These are phyloP conservation scores for Ceyx margarethae DNA, from an alignment of 2,113 vertebrate genomes.

Conservation along the genomic window DNA sequence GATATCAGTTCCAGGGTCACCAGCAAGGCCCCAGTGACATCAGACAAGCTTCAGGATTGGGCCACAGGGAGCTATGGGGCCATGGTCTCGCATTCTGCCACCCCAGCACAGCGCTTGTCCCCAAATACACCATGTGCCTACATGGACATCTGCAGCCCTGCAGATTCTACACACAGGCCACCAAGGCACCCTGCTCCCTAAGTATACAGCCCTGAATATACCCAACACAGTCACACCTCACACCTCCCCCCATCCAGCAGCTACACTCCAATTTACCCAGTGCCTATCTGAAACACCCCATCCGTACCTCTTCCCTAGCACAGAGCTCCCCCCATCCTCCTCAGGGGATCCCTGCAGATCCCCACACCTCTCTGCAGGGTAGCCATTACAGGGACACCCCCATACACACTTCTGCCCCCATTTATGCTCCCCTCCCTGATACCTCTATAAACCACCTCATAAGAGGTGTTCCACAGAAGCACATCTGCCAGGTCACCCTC, in stretches of 20 bases:
- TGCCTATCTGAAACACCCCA: background rate
- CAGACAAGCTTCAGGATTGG: rapidly evolving
- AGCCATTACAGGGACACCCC: background rate
- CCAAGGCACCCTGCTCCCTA: background rate
- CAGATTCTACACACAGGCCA: background rate
- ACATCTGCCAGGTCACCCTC: background rate
- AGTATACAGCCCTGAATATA: background rate
- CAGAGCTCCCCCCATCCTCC: background rate
- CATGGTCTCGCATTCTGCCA: background rate
- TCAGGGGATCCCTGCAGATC: background rate
- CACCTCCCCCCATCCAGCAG: background rate
- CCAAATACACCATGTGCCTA: rapidly evolving
- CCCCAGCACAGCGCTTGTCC: background rate
- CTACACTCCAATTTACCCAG: rapidly evolving
- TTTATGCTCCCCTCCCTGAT: background rate
- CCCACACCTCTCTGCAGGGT: background rate
- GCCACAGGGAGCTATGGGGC: rapidly evolving
- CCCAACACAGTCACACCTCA: background rate
- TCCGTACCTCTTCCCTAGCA: background rate
- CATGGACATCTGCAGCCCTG: background rate
- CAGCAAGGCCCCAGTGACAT: background rate
- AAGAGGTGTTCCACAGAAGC: background rate
- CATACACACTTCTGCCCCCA: background rate
- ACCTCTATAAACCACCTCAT: background rate
- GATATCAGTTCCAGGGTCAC: background rate